Conservation (phyloP, 2,888 invertebrate genomes). For the Hypena proboscidalis region DNA sequence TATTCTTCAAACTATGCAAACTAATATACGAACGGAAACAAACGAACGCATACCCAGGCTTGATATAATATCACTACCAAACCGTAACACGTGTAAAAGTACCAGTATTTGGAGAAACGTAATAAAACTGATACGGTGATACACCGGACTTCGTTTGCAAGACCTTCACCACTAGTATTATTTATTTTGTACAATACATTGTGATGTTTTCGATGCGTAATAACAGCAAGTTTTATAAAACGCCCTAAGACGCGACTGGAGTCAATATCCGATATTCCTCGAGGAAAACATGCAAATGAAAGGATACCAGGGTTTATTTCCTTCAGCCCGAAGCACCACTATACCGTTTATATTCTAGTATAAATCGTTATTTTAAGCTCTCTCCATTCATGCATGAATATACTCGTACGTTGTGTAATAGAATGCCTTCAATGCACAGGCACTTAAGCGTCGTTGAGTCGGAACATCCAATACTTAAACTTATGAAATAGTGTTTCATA, state of each 20-base stretch:
- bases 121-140: too few relatives aligned
- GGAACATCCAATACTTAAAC: conserved; percentile 18
- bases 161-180: too few relatives aligned
- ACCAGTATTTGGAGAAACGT: too few relatives aligned
- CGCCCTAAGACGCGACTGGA: conserved; percentile 48
- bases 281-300: conserved; percentile 77
- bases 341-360: conserved; percentile 31
- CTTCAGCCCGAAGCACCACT: conserved; percentile 27
- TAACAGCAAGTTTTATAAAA: conserved; percentile 58
- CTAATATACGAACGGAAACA: too few relatives aligned
- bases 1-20: too few relatives aligned
- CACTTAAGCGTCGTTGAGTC: conserved; percentile 40
- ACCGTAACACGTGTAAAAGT: too few relatives aligned
- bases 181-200: too few relatives aligned
- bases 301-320: conserved; percentile 61
- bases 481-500: conserved; percentile 32
- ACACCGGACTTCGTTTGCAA: too few relatives aligned
- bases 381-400: conserved; percentile 39
- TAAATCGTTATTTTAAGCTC: conserved; percentile 53
- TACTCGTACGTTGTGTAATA: conserved; percentile 46
- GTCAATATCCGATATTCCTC: conserved; percentile 69
- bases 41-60: too few relatives aligned
- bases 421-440: conserved; percentile 38
- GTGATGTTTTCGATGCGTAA: conserved; percentile 63
- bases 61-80: too few relatives aligned